A percentile compares a stretch with the other conserved stretches of the same genome.
phyloP scores from a whole-genome alignment of 1,140 invertebrate species.

The Periplaneta americana region DNA sequence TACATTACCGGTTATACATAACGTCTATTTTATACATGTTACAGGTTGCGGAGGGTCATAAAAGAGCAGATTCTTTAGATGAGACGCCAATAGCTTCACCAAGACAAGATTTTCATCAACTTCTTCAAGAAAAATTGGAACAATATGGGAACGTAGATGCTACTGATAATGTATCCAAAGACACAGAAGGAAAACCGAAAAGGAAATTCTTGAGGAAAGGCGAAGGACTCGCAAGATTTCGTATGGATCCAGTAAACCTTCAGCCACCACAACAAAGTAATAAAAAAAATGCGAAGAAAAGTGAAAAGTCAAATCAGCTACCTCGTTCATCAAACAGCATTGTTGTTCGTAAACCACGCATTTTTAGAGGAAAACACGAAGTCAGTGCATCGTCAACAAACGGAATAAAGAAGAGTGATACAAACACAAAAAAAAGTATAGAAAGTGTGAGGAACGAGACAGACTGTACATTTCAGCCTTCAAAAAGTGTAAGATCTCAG shows the following conservation, averaged over 20 bases:
- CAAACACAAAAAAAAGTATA: neutral
- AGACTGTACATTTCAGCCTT: neutral
- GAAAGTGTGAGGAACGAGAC: neutral
- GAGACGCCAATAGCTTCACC: slow-evolving; percentile 39
- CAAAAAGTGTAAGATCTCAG: neutral
- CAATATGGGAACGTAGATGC: slow-evolving; percentile 16
- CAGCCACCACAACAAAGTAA: slow-evolving; percentile 11
- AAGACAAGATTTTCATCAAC: slow-evolving; percentile 36
- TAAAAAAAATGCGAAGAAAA: neutral
- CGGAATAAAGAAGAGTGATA: neutral
- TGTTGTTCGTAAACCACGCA: neutral
- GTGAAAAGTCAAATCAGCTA: neutral
- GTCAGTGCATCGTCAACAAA: neutral
- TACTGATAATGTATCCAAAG: slow-evolving; percentile 16
- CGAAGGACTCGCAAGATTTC: slow-evolving; percentile 39
- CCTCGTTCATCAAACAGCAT: too few relatives aligned
- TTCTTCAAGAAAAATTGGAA: slow-evolving; percentile 37
- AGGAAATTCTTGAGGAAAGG: slow-evolving; percentile 41
- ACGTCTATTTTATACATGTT: too few relatives aligned
- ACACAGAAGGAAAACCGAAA: slow-evolving; percentile 15
- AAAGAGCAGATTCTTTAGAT: slow-evolving; percentile 28
- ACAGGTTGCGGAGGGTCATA: too few relatives aligned
- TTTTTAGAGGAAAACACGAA: too few relatives aligned
- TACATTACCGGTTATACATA: too few relatives aligned
- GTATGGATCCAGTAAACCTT: slow-evolving; percentile 23